phyloP scores from a whole-genome alignment of 2,797 vertebrate species.

The Hemibagrus guttatus region DNA sequence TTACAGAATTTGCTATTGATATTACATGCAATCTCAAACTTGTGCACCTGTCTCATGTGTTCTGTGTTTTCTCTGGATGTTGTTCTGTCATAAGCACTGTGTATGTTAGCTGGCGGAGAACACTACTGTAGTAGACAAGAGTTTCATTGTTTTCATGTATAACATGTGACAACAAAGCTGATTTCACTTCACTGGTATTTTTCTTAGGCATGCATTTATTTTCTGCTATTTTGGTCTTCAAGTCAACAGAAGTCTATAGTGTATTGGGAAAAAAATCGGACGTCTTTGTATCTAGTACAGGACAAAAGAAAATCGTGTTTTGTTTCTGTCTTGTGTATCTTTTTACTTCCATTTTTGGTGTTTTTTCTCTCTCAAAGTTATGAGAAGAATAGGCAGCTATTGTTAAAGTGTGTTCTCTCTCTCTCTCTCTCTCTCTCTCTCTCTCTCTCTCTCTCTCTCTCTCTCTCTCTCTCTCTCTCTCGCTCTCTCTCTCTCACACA shows the following conservation, averaged over 20 bases:
- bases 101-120: background rate
- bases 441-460: slow-evolving; percentile 2
- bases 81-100: background rate
- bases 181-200: background rate
- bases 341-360: background rate
- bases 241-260: background rate
- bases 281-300: background rate
- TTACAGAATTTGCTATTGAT: background rate
- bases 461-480: background rate
- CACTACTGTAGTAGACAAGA: background rate
- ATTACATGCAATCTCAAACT: background rate
- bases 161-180: background rate
- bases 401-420: background rate
- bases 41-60: background rate
- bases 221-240: background rate
- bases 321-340: background rate
- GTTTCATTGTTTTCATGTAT: background rate
- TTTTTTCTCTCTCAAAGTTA: background rate
- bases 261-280: background rate
- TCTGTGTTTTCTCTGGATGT: background rate
- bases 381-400: background rate
- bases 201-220: background rate
- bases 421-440: background rate
- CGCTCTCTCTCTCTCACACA: background rate
- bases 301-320: background rate